These are phyloP conservation scores for Phacellophora camtschatica DNA, from an alignment of 30 jellyfish, hydroid and myxozoan genomes.

Conservation along the genomic window DNA sequence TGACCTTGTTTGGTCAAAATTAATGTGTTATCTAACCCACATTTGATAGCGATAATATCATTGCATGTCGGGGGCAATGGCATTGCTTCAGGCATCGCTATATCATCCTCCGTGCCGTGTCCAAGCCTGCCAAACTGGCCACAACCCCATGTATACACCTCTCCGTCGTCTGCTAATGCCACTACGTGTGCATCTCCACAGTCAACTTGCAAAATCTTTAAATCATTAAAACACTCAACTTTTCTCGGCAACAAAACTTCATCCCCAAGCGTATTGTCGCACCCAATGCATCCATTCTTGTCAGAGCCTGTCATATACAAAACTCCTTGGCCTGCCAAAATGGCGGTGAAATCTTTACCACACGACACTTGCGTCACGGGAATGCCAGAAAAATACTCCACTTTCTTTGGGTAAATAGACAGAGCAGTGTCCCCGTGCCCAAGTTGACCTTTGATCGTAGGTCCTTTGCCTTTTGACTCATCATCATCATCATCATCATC, in stretches of 20 bases:
- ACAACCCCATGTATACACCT: slow-evolving; percentile 91
- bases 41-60: slow-evolving; percentile 57
- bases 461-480: slow-evolving; percentile 29
- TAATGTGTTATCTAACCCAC: slow-evolving; percentile 87
- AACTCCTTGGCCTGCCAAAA: slow-evolving; percentile 61
- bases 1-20: slow-evolving; percentile 68
- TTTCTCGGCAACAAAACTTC: slow-evolving; percentile 72
- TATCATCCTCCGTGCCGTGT: slow-evolving; percentile 78
- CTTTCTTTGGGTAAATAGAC: slow-evolving; percentile 83
- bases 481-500: slow-evolving; percentile 4
- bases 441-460: slow-evolving; percentile 68
- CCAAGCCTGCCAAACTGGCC: slow-evolving; percentile 91
- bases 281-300: slow-evolving; percentile 81
- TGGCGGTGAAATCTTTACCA: slow-evolving; percentile 89
- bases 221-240: slow-evolving; percentile 52
- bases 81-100: slow-evolving; percentile 64
- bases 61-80: slow-evolving; percentile 72
- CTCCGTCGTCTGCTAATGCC: slow-evolving; percentile 76
- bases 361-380: slow-evolving; percentile 86
- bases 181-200: slow-evolving; percentile 93
- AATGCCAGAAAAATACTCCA: slow-evolving; percentile 77
- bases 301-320: slow-evolving; percentile 86
- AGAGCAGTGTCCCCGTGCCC: slow-evolving; percentile 90
- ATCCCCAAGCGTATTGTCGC: slow-evolving; percentile 54
- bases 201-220: slow-evolving; percentile 56